phyloP scores from a whole-genome alignment of 2,888 invertebrate species.

The Ashinkailepas kermadecensis region DNA sequence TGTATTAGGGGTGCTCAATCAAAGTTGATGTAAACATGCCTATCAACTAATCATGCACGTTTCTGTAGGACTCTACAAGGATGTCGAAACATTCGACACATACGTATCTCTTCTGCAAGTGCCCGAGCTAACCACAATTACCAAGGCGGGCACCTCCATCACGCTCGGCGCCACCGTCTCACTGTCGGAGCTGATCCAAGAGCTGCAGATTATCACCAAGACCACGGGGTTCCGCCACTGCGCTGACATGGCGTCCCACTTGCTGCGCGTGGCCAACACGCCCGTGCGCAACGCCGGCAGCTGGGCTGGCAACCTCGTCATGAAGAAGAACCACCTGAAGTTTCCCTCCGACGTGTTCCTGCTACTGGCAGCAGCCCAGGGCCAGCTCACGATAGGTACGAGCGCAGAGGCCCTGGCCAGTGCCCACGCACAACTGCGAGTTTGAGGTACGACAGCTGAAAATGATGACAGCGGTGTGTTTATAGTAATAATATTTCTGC shows the following conservation, averaged over 20 bases:
- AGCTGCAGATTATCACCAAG: not conserved
- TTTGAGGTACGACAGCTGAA: no score
- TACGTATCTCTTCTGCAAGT: not conserved
- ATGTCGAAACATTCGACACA: not conserved
- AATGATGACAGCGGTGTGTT: no score
- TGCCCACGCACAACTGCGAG: no score
- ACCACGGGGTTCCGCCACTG: not conserved
- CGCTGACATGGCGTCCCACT: not conserved
- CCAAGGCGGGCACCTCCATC: not conserved
- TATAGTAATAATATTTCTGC: no score
- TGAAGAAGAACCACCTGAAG: conserved; percentile 40
- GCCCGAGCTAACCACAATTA: not conserved
- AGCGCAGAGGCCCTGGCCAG: not conserved
- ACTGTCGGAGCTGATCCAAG: not conserved
- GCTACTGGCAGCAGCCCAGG: conserved; percentile 33
- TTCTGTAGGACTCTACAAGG: not conserved
- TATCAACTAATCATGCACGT: no score
- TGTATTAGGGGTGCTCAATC: no score
- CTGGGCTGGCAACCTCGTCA: conserved; percentile 42
- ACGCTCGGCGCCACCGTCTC: not conserved
- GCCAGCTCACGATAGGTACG: conserved; percentile 31
- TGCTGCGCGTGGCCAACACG: not conserved
- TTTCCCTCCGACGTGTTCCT: conserved; percentile 42
- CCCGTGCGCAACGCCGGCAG: conserved; percentile 35
- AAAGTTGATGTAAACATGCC: no score